Evolutionary conservation across 2,888 invertebrate genomes (phyloP), one percentile per base, ranked within the genome.

Genomic region (Apantesis nais): DNA sequence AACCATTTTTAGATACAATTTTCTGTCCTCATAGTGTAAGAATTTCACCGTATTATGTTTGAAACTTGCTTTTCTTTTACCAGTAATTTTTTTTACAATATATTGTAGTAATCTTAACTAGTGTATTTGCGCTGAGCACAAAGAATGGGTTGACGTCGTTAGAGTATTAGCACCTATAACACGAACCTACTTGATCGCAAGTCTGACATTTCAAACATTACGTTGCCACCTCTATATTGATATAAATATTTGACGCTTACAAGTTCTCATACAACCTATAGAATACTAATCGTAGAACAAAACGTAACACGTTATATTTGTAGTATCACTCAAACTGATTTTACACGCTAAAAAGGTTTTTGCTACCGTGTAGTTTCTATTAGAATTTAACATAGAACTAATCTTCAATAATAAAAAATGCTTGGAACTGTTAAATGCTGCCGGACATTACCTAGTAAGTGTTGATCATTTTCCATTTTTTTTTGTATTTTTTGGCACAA

Each of bases 371-470:
- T n/a, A 52, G n/a, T 48, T 22, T 16, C 48, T 48, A 8, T 48
- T 48, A 22, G 48, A 22, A 22, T 22, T 48, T 7, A 48, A n/a
- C 22, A 22, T 48, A 2, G n/a, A 9, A 9, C n/a, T 52, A 52
- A n/a, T n/a, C n/a, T 52, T 52, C 52, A n/a, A n/a, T n/a, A 52
- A 1, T 52, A 52, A 52, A n/a, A n/a, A n/a, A n/a, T 52, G 11
- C 48, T 52, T 52, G 52, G n/a, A n/a, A n/a, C 9, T 25, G 55
- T 55, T 55, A 55, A 55, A 55, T 55, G 55, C 55, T 55, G 55
- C 55, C n/a, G 55, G 55, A 55, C 11, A 55, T 55, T 55, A n/a
- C 55, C 25, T 55, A 55, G 55, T 55, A 55, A 55, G 55, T 52
- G 52, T 52, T 52, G 2, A 9, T 55, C 25, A 55, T 14, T 55